Evolutionary conservation across 2,888 invertebrate genomes (phyloP), one percentile per base, ranked within the genome.

Genomic region (Chydorus sphaericus): DNA sequence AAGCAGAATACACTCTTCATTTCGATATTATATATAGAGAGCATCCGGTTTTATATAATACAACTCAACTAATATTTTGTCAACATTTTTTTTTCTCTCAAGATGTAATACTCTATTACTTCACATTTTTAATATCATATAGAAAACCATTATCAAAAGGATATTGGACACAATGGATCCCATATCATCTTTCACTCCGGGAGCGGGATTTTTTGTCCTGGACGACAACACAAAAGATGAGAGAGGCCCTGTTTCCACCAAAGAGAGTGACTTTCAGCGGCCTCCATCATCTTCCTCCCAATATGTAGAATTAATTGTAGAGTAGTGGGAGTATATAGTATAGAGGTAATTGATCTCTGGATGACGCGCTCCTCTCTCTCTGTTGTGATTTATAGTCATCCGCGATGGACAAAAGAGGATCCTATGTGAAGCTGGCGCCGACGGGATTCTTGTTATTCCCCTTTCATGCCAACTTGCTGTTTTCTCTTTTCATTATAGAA

Each of bases 301-400:
- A 10, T 38, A 23, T 44, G 44, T 44, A 44, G 23, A 44, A 44
- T 44, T 44, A 44, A 44, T 44, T 44, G 44, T 44, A 11, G 44
- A 44, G 18, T 28, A 28, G 26, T 28, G 44, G 44, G 23, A 23
- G 44, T 44, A n/a, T n/a, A n/a, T n/a, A n/a, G n/a, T n/a, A n/a
- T n/a, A n/a, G n/a, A n/a, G n/a, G n/a, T n/a, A n/a, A n/a, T n/a
- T n/a, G n/a, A n/a, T n/a, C n/a, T n/a, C n/a, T n/a, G n/a, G n/a
- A n/a, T n/a, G n/a, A n/a, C n/a, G n/a, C n/a, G n/a, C n/a, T n/a
- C n/a, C n/a, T n/a, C n/a, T n/a, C n/a, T n/a, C n/a, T n/a, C n/a
- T n/a, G n/a, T n/a, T n/a, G n/a, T n/a, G n/a, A n/a, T n/a, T n/a
- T n/a, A n/a, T n/a, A n/a, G n/a, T n/a, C n/a, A n/a, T n/a, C n/a